Conservation (phyloP, 2,888 invertebrate genomes). For the Xestobium rufovillosum region DNA sequence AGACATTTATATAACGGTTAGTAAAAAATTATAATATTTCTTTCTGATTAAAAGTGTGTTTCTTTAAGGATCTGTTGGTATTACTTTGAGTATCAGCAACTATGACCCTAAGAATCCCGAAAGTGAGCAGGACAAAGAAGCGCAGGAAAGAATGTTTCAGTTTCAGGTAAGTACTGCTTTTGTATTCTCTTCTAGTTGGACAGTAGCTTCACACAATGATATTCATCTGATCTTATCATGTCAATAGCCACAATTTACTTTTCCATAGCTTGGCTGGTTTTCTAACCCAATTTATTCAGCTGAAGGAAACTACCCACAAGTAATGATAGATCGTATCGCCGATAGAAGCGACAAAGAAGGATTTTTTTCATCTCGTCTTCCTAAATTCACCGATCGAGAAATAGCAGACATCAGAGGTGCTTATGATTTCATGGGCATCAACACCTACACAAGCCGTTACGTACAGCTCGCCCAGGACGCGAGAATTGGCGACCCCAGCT, state of each 20-base stretch:
- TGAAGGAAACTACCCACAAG: slow-evolving; percentile 58
- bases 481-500: slow-evolving; percentile 3
- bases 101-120: no score
- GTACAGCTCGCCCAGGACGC: slow-evolving; percentile 27
- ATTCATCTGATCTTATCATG: no score
- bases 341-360: slow-evolving; percentile 51
- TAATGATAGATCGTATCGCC: slow-evolving; percentile 53
- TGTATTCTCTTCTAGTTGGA: no score
- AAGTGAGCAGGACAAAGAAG: no score
- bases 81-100: no score
- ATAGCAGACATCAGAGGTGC: slow-evolving; percentile 51
- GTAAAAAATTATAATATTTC: no score
- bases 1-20: slow-evolving; percentile 27
- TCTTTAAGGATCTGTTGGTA: no score
- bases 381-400: slow-evolving; percentile 52
- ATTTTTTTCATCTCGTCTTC: slow-evolving; percentile 53
- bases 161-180: no score
- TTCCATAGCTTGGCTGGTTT: slow-evolving; percentile 56
- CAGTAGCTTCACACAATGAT: no score
- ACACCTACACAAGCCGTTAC: slow-evolving; percentile 59
- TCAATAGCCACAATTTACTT: no score
- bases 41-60: not conserved
- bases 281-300: slow-evolving; percentile 59
- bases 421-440: slow-evolving; percentile 66
- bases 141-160: no score